Evolutionary conservation across 2,888 invertebrate genomes (phyloP).

Genomic region (Agapostemon virescens): DNA sequence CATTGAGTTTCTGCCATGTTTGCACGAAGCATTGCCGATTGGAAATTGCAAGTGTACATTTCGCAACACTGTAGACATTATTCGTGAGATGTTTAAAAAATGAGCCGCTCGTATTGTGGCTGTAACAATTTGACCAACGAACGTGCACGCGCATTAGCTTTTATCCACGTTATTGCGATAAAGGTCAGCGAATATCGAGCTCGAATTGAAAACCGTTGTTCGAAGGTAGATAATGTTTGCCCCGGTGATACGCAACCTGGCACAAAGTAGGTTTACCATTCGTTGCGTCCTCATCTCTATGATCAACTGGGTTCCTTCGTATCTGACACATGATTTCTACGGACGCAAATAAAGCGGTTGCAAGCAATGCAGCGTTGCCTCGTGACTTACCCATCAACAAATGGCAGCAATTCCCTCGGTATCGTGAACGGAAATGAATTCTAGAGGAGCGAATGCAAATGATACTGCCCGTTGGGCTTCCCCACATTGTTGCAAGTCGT

Average conservation of each 20-base stretch:
- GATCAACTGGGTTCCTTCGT: not conserved
- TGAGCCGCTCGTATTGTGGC: not conserved
- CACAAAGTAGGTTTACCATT: not conserved
- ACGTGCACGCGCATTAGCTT: not conserved
- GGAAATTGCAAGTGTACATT: not conserved
- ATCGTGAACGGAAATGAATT: not conserved
- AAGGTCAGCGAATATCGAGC: not conserved
- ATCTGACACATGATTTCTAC: slow-evolving; percentile 6
- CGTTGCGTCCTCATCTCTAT: not conserved
- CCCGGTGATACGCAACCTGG: not conserved
- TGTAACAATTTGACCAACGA: not conserved
- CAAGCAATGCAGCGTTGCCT: slow-evolving; percentile 12
- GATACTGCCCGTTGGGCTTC: slow-evolving; percentile 1
- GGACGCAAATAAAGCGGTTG: slow-evolving; percentile 16
- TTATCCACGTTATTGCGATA: not conserved
- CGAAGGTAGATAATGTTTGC: not conserved
- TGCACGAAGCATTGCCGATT: not conserved
- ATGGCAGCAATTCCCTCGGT: slow-evolving; percentile 4
- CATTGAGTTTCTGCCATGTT: not conserved
- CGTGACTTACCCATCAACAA: slow-evolving; percentile 15
- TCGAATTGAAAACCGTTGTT: not conserved
- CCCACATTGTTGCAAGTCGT: slow-evolving; percentile 23
- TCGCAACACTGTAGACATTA: not conserved
- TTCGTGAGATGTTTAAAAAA: not conserved
- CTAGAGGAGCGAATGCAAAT: slow-evolving; percentile 32